Evolutionary conservation across 1,140 invertebrate species (phyloP).

Genomic region (Muscidifurax raptorellus): DNA sequence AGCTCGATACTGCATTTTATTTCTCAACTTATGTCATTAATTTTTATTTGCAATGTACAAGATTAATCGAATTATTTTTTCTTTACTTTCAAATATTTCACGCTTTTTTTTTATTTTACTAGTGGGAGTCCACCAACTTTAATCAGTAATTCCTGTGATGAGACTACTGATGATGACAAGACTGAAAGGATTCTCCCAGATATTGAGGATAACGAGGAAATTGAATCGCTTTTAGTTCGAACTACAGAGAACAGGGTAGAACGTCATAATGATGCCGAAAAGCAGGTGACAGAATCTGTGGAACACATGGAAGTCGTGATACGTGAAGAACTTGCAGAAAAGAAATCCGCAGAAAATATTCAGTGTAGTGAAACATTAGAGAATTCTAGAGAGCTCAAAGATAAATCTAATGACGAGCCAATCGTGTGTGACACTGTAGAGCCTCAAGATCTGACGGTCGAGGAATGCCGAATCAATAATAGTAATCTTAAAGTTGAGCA

Average conservation of each 20-base stretch:
- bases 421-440: not conserved
- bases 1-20: not conserved
- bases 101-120: not conserved
- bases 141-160: not conserved
- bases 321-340: not conserved
- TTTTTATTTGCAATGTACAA: not conserved
- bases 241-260: conserved; percentile 46
- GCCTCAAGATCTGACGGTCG: conserved; percentile 20
- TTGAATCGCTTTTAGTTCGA: conserved; percentile 39
- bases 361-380: not conserved
- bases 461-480: conserved; percentile 3
- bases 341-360: not conserved
- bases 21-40: not conserved
- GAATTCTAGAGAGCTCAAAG: not conserved
- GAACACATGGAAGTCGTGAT: conserved; percentile 1
- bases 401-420: conserved; percentile 42
- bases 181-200: conserved; percentile 64
- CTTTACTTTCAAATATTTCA: conserved; percentile 1
- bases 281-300: not conserved
- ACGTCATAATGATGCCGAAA: conserved; percentile 31
- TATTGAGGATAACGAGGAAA: conserved; percentile 58
- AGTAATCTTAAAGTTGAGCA: conserved; percentile 65
- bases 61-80: not conserved
- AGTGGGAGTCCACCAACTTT: conserved; percentile 21
- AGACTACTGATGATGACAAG: conserved; percentile 56